Evolutionary conservation across 2,113 vertebrate genomes (phyloP).

Genomic region (Hippolais icterina): DNA sequence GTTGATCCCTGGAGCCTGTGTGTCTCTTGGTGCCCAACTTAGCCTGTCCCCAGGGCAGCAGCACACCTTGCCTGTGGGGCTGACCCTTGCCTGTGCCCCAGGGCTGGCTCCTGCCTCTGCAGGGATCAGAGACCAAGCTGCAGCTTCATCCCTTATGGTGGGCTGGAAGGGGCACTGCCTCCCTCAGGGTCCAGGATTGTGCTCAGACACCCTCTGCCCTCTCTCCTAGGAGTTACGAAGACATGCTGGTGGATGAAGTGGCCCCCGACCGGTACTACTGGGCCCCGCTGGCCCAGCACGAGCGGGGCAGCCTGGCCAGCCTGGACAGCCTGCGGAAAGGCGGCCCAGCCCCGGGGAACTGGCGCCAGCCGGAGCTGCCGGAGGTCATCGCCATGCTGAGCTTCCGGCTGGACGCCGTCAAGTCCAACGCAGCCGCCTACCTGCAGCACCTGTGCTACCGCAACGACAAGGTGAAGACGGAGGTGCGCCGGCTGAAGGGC

Average conservation of each 20-base stretch:
- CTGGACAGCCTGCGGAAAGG: constrained; percentile 92
- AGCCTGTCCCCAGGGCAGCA: not conserved
- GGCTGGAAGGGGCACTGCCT: not conserved
- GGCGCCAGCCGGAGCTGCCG: constrained; percentile 93
- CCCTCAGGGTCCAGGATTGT: accelerated
- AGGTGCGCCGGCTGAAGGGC: constrained; percentile 92
- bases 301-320: constrained; percentile 91
- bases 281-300: constrained; percentile 89
- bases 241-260: constrained; percentile 88
- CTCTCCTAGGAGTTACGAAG: constrained; percentile 85
- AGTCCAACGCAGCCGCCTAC: constrained; percentile 92
- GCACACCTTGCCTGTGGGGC: not conserved
- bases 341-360: constrained; percentile 69
- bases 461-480: constrained; percentile 95
- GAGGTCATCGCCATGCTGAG: constrained; percentile 97
- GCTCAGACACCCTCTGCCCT: not conserved
- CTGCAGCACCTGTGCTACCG: constrained; percentile 95
- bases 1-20: not conserved
- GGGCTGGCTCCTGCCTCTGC: accelerated
- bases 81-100: not conserved
- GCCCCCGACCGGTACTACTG: constrained; percentile 88
- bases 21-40: accelerated
- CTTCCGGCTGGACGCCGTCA: constrained; percentile 90
- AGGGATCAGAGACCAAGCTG: not conserved
- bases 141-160: not conserved